A percentile compares a stretch with the other conserved stretches of the same genome.
Conservation (phyloP, 1,140 invertebrate species). For the Sinonovacula constricta region DNA sequence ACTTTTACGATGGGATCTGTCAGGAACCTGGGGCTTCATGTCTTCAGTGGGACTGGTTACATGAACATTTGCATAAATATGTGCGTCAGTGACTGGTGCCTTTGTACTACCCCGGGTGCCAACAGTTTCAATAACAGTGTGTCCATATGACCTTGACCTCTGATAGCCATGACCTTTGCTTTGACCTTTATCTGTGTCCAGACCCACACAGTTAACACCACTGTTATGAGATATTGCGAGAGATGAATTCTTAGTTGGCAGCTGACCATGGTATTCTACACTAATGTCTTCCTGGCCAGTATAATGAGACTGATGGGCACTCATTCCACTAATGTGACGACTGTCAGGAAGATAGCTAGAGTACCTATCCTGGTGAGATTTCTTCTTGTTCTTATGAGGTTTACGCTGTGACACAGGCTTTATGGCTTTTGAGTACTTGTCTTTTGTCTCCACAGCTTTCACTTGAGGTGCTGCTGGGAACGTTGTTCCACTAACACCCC, state of each 20-base stretch:
- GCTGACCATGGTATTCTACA: constrained; percentile 69
- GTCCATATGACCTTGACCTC: constrained; percentile 43
- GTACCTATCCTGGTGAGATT: constrained; percentile 49
- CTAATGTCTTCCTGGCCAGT: constrained; percentile 63
- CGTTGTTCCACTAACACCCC: too few species aligned
- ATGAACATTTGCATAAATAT: constrained; percentile 51
- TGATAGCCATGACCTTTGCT: constrained; percentile 16
- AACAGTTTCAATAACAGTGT: not conserved
- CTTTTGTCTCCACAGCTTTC: not conserved
- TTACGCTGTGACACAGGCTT: constrained; percentile 34
- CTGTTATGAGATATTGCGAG: constrained; percentile 67
- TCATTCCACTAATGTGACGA: constrained; percentile 38
- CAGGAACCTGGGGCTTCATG: constrained; percentile 25
- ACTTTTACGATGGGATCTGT: constrained; percentile 36
- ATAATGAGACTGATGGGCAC: not conserved
- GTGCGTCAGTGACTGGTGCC: constrained; percentile 17
- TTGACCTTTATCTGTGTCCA: constrained; percentile 44
- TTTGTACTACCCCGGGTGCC: not conserved
- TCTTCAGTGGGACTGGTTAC: constrained; percentile 22
- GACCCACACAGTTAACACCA: constrained; percentile 74
- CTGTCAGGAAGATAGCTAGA: constrained; percentile 25
- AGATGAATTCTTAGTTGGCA: constrained; percentile 69
- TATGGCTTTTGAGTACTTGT: not conserved
- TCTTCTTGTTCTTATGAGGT: constrained; percentile 57
- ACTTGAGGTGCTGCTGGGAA: not conserved